Percentiles rank a stretch among this genome's conserved stretches.
Conservation (phyloP, 2,797 vertebrate species). For the Sebastiscus tertius region DNA sequence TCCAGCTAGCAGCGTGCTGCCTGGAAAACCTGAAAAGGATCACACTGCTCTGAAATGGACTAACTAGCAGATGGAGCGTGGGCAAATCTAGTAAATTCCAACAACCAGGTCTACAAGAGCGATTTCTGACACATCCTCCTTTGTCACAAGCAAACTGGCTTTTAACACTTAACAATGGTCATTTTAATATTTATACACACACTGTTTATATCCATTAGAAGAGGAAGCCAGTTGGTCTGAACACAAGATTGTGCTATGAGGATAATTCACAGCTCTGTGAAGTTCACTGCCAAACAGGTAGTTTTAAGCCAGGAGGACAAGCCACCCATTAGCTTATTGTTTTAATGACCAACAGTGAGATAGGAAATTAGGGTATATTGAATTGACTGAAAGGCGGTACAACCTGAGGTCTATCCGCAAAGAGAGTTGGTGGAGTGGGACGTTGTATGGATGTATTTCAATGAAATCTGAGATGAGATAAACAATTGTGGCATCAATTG, state of each 20-base stretch:
- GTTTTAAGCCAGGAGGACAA: not conserved
- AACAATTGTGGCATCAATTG: not conserved
- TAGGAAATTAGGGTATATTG: not conserved
- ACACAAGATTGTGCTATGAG: not conserved
- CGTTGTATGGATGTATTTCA: not conserved
- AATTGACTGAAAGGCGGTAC: not conserved
- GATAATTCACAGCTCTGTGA: constrained; percentile 9
- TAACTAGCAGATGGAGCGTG: constrained; percentile 60
- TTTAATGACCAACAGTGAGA: not conserved
- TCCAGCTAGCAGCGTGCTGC: constrained; percentile 64
- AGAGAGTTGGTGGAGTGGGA: not conserved
- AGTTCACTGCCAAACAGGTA: not conserved
- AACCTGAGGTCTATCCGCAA: not conserved
- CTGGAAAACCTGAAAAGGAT: constrained; percentile 74
- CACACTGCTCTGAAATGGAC: constrained; percentile 35
- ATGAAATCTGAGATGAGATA: not conserved
- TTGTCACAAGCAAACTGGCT: constrained; percentile 44
- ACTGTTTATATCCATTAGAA: not conserved
- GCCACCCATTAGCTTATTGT: not conserved
- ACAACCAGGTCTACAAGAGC: constrained; percentile 50
- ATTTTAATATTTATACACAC: constrained; percentile 34
- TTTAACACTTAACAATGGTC: constrained; percentile 27
- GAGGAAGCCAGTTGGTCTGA: not conserved
- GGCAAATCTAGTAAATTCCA: constrained; percentile 65
- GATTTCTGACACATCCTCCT: constrained; percentile 44